Evolutionary conservation across 2,113 vertebrate species (phyloP).

Genomic region (Heterocephalus glaber): DNA sequence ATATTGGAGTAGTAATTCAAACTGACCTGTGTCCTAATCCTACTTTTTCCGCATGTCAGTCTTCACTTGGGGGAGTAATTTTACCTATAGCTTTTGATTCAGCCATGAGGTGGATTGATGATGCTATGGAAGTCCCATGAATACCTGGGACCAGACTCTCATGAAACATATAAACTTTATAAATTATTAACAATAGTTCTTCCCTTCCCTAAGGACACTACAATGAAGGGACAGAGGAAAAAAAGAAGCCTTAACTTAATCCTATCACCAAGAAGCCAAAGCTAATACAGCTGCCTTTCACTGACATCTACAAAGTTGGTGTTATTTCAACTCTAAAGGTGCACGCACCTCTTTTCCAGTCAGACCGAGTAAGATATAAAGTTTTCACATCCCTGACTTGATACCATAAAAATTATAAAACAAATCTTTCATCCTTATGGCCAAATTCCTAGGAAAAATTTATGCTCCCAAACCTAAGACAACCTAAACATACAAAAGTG

Average conservation of each 20-base stretch:
- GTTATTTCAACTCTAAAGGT: not conserved
- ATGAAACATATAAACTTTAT: not conserved
- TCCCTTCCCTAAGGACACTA: not conserved
- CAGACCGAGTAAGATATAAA: not conserved
- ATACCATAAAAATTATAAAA: not conserved
- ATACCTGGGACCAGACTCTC: not conserved
- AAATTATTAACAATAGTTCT: not conserved
- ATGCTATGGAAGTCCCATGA: not conserved
- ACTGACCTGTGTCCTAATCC: not conserved
- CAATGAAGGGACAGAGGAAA: not conserved
- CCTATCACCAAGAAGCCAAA: not conserved
- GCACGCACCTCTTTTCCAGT: not conserved
- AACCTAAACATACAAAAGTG: not conserved
- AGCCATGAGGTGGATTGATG: not conserved
- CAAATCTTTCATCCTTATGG: not conserved
- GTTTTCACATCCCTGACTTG: not conserved
- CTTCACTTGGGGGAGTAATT: not conserved
- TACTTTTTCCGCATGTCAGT: not conserved
- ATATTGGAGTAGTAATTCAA: not conserved
- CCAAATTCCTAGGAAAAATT: not conserved
- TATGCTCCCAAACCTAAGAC: not conserved
- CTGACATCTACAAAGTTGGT: not conserved
- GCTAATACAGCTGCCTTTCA: not conserved
- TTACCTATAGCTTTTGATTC: not conserved
- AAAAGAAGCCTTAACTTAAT: not conserved